These are phyloP conservation scores for Drosophila mimica DNA, from an alignment of 2,888 invertebrate species.

Conservation along the genomic window DNA sequence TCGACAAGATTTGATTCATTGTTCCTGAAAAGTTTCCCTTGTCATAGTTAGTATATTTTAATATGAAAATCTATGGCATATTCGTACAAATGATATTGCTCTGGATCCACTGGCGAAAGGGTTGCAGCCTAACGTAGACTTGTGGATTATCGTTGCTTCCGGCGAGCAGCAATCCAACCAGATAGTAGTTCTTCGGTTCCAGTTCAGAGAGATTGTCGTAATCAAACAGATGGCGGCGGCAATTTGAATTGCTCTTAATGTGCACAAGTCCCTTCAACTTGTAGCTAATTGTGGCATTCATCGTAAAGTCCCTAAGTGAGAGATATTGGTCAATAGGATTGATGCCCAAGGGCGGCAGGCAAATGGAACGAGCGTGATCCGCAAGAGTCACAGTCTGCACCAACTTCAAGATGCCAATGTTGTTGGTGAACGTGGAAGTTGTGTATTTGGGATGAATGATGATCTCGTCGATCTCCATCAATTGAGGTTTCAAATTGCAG, in stretches of 20 bases:
- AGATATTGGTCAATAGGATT: slow-evolving; percentile 16
- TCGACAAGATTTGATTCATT: background rate
- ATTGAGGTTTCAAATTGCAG: slow-evolving; percentile 23
- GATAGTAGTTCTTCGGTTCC: slow-evolving; percentile 26
- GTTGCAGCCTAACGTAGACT: slow-evolving; percentile 29
- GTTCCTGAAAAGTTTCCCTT: background rate
- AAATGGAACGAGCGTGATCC: slow-evolving; percentile 36
- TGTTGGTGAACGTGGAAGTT: slow-evolving; percentile 3
- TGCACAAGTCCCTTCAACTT: slow-evolving; percentile 36
- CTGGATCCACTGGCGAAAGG: slow-evolving; percentile 37
- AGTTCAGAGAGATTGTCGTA: background rate
- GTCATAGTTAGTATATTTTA: background rate
- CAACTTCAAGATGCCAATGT: slow-evolving; percentile 37
- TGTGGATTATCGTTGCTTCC: background rate
- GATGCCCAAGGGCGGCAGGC: slow-evolving; percentile 18
- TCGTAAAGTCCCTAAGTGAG: slow-evolving; percentile 26
- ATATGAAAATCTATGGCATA: background rate
- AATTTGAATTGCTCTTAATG: slow-evolving; percentile 13
- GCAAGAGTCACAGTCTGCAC: background rate
- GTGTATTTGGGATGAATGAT: slow-evolving; percentile 37
- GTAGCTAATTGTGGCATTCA: background rate
- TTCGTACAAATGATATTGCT: slow-evolving; percentile 2
- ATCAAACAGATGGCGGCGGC: background rate
- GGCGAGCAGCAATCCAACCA: slow-evolving; percentile 27
- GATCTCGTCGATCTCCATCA: slow-evolving; percentile 34